Evolutionary conservation across 2,113 vertebrate species (phyloP).

Genomic region (Capreolus pygargus): DNA sequence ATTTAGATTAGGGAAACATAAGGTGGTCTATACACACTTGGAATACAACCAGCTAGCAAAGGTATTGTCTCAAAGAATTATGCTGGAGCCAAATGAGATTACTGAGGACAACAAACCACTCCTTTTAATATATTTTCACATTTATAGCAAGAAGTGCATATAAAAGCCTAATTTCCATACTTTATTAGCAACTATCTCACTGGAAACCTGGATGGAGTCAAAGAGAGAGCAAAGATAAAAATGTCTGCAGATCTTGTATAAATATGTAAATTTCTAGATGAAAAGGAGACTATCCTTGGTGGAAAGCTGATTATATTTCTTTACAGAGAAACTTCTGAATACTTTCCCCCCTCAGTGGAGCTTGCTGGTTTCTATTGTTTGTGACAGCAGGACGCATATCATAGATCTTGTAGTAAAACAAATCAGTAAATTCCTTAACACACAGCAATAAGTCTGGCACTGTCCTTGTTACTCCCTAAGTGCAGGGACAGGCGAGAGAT

Average conservation of each 20-base stretch:
- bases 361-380: not conserved
- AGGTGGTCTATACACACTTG: not conserved
- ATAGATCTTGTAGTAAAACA: not conserved
- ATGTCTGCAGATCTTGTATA: not conserved
- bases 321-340: not conserved
- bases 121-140: not conserved
- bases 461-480: not conserved
- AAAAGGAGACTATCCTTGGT: not conserved
- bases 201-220: not conserved
- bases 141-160: not conserved
- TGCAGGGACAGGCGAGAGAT: not conserved
- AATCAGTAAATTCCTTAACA: not conserved
- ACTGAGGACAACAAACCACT: not conserved
- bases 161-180: not conserved
- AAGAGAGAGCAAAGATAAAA: not conserved
- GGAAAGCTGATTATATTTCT: not conserved
- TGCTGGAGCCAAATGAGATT: not conserved
- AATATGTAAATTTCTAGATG: not conserved
- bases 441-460: not conserved
- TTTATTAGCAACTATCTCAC: not conserved
- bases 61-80: conserved; percentile 23
- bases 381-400: not conserved
- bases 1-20: not conserved
- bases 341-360: not conserved
- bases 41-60: not conserved